These are phyloP conservation scores for Prosopocoilus inquinatus DNA, from an alignment of 2,888 invertebrate species.

Conservation along the genomic window DNA sequence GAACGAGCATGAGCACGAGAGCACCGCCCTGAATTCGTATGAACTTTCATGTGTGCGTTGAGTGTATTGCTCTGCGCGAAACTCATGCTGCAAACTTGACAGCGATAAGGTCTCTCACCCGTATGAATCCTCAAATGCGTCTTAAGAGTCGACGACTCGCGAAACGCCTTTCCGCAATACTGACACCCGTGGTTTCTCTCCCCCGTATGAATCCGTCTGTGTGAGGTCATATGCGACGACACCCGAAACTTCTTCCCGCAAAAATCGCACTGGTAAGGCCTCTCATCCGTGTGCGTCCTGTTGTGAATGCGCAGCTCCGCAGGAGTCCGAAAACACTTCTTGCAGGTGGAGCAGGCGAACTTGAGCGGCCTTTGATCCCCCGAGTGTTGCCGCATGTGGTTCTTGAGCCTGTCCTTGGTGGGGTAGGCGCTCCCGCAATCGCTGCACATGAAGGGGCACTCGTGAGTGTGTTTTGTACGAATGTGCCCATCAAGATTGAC, in stretches of 20 bases:
- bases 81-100: conserved; percentile 24
- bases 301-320: conserved; percentile 32
- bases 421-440: conserved; percentile 35
- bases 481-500: conserved; percentile 34
- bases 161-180: conserved; percentile 36
- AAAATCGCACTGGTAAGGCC: conserved; percentile 36
- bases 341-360: conserved; percentile 30
- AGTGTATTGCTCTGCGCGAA: conserved; percentile 14
- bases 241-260: conserved; percentile 37
- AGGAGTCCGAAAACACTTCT: conserved; percentile 31
- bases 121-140: conserved; percentile 35
- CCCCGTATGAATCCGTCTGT: conserved; percentile 38
- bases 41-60: conserved; percentile 3
- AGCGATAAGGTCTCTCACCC: conserved; percentile 36
- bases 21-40: neutral
- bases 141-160: conserved; percentile 32
- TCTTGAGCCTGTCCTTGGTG: conserved; percentile 34
- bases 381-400: conserved; percentile 35
- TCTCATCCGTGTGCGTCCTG: conserved; percentile 35
- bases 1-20: too few species aligned
- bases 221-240: conserved; percentile 35
- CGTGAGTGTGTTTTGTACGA: conserved; percentile 35
- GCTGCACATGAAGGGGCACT: conserved; percentile 38
- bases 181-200: conserved; percentile 36
- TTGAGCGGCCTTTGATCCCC: conserved; percentile 34